These are phyloP conservation scores for Scomberomorus guttatus DNA, from an alignment of 2,797 vertebrate genomes.

Conservation along the genomic window DNA sequence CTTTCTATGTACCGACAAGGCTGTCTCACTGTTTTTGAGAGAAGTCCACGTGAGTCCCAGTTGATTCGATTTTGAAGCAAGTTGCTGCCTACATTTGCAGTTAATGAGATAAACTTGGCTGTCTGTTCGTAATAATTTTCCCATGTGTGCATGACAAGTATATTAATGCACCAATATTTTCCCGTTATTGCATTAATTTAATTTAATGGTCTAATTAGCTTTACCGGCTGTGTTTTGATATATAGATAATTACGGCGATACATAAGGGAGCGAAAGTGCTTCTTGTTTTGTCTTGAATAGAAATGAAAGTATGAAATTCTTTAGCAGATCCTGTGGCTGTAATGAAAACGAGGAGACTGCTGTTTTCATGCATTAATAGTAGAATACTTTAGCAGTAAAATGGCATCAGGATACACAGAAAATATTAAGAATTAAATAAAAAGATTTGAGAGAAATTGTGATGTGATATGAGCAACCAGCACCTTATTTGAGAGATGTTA, in stretches of 20 bases:
- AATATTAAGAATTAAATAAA: not conserved
- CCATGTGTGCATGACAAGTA: not conserved
- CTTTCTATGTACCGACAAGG: not conserved
- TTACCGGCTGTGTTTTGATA: not conserved
- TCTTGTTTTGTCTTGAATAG: not conserved
- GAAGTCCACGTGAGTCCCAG: not conserved
- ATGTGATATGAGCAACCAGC: constrained; percentile 20
- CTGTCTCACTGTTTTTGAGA: not conserved
- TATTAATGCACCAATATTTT: not conserved
- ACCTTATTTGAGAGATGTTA: constrained; percentile 47
- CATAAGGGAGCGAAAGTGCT: not conserved
- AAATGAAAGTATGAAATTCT: not conserved
- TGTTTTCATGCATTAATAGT: not conserved
- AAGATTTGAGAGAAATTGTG: not conserved
- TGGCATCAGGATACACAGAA: not conserved
- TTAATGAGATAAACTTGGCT: constrained; percentile 17
- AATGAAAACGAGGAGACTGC: not conserved
- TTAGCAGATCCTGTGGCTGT: not conserved
- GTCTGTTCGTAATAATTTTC: not conserved
- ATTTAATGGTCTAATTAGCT: not conserved
- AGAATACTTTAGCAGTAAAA: not conserved
- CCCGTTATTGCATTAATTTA: not conserved
- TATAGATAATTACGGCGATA: not conserved
- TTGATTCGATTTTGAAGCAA: not conserved
- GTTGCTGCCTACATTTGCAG: not conserved